Evolutionary conservation across 2,113 vertebrate genomes (phyloP), one percentile per base, ranked within the genome.

Genomic region (Rissa tridactyla): DNA sequence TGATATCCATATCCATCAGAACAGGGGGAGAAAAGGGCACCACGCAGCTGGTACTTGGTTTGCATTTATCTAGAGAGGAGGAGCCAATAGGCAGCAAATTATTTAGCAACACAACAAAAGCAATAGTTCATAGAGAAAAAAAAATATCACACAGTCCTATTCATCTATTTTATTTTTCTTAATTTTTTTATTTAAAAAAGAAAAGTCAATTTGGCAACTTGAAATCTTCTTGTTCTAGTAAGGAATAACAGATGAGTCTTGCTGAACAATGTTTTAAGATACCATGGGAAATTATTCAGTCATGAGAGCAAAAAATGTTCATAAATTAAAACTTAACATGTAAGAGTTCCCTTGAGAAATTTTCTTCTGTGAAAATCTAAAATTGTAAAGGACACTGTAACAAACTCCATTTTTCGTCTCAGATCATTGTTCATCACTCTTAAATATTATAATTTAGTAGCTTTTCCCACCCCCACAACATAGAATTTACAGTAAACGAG

Each of bases 1-100:
- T 98, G 73, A 99, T 91, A 96, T 99, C 99, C 97, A 98, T 42
- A 22, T 99, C 97, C 29, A 97, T 96, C 13, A 81, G 36, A 96
- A 98, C 93, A 13, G 97, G 97, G 36, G 7, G 9, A 13, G 82
- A 46, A 57, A 42, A 73, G 40, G 94, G 90, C 29, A 72, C 76
- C 36, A 80, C 9, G 25, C 99, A 99, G 32, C 91, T 86, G 4
- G 26, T 47, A 22, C 81, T 85, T 19, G 96, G 98, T 9, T 26
- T 96, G 86, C 99, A 99, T 51, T 98, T 97, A 94, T 99, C 99
- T 99, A 95, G 26, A 52, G 77, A 88, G 62, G 52, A 97, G 95
- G 54, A 87, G 15, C 11, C 54, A 90, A 89, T 1, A 87, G 32
- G 9, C 15, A 77, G 15, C 21, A 46, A 82, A 86, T 5, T 70